phyloP scores from a whole-genome alignment of 30 jellyfish, hydroid and myxozoan species.

The Chrysaora quinquecirrha region DNA sequence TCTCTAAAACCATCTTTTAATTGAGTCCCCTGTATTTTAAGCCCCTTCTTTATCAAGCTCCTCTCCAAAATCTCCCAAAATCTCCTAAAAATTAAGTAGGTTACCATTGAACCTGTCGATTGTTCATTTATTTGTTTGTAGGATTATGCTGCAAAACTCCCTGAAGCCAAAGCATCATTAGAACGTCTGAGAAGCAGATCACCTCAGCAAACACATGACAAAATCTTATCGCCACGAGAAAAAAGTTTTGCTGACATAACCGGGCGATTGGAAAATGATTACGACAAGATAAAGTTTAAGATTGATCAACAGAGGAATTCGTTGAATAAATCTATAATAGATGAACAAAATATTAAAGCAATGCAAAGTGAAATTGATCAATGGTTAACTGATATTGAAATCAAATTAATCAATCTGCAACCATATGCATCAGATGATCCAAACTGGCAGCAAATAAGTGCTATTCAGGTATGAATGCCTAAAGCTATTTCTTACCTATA shows the following conservation, averaged over 20 bases:
- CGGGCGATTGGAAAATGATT: not conserved
- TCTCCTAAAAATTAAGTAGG: not conserved
- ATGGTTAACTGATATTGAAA: conserved; percentile 86
- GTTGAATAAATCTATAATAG: not conserved
- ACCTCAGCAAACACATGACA: not conserved
- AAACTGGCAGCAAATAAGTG: conserved; percentile 34
- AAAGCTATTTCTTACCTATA: no score
- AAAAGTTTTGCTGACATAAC: conserved; percentile 1
- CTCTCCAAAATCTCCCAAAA: not conserved
- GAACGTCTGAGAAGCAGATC: conserved; percentile 3
- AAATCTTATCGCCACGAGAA: not conserved
- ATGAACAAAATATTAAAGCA: not conserved
- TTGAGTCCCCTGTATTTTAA: no score
- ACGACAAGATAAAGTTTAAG: not conserved
- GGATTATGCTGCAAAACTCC: not conserved
- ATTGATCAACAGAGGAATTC: not conserved
- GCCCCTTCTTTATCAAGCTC: not conserved
- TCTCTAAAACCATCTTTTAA: no score
- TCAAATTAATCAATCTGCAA: conserved; percentile 69
- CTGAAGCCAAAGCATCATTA: not conserved
- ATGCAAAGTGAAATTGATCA: conserved; percentile 68
- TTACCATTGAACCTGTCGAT: not conserved
- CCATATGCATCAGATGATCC: conserved; percentile 76
- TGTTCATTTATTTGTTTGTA: no score
- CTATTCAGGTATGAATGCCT: conserved; percentile 42